A percentile compares a stretch with the other conserved stretches of the same genome.
These are phyloP conservation scores for Drosophila tripunctata DNA, from an alignment of 2,888 invertebrate genomes.

Conservation along the genomic window DNA sequence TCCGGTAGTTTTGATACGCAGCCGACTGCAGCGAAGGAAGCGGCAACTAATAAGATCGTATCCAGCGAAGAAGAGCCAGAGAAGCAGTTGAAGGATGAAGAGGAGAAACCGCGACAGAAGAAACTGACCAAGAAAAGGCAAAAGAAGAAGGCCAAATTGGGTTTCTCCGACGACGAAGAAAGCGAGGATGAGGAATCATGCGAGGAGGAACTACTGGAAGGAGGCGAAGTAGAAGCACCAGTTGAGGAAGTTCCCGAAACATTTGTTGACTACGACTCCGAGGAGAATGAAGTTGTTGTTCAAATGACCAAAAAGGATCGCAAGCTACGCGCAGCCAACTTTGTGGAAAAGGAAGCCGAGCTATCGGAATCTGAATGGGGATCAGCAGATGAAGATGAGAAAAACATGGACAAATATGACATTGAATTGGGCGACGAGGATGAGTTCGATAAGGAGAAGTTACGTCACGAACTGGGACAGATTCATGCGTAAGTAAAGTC, in stretches of 20 bases:
- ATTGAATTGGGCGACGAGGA: slow-evolving; percentile 94
- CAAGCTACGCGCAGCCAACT: slow-evolving; percentile 87
- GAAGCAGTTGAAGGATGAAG: background rate
- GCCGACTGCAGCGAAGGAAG: background rate
- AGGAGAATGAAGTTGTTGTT: slow-evolving; percentile 90
- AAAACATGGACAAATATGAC: slow-evolving; percentile 91
- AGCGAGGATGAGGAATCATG: slow-evolving; percentile 58
- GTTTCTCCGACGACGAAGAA: slow-evolving; percentile 83
- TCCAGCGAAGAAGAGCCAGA: slow-evolving; percentile 85
- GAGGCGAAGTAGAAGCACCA: slow-evolving; percentile 79
- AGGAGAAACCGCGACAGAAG: slow-evolving; percentile 68
- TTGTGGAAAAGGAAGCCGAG: slow-evolving; percentile 96
- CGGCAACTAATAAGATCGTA: slow-evolving; percentile 82
- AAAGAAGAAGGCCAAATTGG: slow-evolving; percentile 82
- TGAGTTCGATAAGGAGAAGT: slow-evolving; percentile 90
- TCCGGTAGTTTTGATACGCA: slow-evolving; percentile 86
- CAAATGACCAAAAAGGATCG: slow-evolving; percentile 81
- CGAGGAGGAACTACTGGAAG: slow-evolving; percentile 56
- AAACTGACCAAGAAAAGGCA: slow-evolving; percentile 79
- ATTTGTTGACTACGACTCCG: slow-evolving; percentile 91
- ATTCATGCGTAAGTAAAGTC: slow-evolving; percentile 90
- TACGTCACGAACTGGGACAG: slow-evolving; percentile 91
- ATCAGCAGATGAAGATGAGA: slow-evolving; percentile 94
- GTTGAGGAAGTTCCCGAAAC: slow-evolving; percentile 83
- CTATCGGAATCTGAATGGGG: slow-evolving; percentile 95